Evolutionary conservation across 2,113 vertebrate genomes (phyloP).

Genomic region (Grallaria varia): DNA sequence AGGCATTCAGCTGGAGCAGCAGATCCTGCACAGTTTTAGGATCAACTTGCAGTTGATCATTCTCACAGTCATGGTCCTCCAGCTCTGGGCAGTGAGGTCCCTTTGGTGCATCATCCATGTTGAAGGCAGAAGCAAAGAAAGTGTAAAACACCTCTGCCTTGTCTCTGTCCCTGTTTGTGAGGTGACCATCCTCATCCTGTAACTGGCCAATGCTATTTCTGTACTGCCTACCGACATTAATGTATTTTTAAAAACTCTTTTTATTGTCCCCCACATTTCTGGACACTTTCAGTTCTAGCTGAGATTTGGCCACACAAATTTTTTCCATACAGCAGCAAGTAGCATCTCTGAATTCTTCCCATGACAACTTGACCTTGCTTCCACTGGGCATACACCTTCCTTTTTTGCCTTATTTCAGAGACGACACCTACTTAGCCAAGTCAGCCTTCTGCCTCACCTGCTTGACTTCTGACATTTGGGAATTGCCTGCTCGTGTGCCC

Average conservation of each 20-base stretch:
- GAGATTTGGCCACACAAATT: not conserved
- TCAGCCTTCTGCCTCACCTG: not conserved
- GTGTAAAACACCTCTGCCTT: not conserved
- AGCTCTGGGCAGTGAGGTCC: not conserved
- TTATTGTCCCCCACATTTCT: not conserved
- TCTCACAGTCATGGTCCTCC: not conserved
- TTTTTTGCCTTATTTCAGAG: not conserved
- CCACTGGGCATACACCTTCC: not conserved
- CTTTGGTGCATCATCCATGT: not conserved
- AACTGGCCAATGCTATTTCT: not conserved
- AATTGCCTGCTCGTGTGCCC: not conserved
- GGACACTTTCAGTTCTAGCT: not conserved
- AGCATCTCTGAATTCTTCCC: not conserved
- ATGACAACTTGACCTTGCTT: not conserved
- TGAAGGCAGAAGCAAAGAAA: not conserved
- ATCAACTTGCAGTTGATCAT: not conserved
- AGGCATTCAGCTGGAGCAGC: not conserved
- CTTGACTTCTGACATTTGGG: not conserved
- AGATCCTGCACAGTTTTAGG: not conserved
- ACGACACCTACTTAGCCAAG: not conserved
- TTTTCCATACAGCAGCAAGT: not conserved
- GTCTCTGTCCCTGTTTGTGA: not conserved
- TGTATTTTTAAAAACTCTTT: not conserved
- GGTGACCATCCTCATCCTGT: not conserved
- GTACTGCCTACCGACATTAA: not conserved